Evolutionary conservation across 1,140 invertebrate species (phyloP), one percentile per base, ranked within the genome.

Genomic region (Periplaneta americana): DNA sequence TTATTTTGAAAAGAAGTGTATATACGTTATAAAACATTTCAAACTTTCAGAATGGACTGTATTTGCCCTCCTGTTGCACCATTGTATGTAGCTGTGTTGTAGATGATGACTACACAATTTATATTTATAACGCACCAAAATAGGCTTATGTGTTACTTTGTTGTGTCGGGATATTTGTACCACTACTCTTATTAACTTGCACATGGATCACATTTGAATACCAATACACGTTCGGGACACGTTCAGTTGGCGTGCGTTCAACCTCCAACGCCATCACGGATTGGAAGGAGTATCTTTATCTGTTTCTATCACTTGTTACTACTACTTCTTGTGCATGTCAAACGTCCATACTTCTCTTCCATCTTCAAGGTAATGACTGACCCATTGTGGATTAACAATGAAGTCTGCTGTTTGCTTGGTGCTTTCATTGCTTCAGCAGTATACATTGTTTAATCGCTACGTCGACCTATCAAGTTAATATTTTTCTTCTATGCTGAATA

Each of bases 201-300:
- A 81, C 81, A 81, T 81, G 81, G 36, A 77, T 88, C 88, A 90
- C 91, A 92, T 92, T 92, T 92, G 91, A 92, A 92, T 92, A 92
- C 91, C 91, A 92, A 92, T 92, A 91, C 90, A 83, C 83, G 37
- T 80, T 78, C 80, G 36, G 39, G 37, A 80, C 81, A 81, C 77
- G 36, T 81, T 81, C 74, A 57, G 18, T 81, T 28, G 75, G 48
- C 28, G 66, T 80, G 48, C 34, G 32, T 36, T 36, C 34, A 78
- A 28, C 76, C 34, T 28, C 76, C 34, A 32, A 80, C 28, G 57
- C 48, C 48, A n/a, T 28, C 48, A 66, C 11, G 74, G 35, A 34
- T 80, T 39, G 37, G 81, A 74, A 81, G 75, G 66, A 75, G 34
- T 74, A 74, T 76, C 35, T 83, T 66, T 81, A 36, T 83, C 74